Conservation (phyloP, 2,888 invertebrate genomes). For the Oligia latruncula region DNA sequence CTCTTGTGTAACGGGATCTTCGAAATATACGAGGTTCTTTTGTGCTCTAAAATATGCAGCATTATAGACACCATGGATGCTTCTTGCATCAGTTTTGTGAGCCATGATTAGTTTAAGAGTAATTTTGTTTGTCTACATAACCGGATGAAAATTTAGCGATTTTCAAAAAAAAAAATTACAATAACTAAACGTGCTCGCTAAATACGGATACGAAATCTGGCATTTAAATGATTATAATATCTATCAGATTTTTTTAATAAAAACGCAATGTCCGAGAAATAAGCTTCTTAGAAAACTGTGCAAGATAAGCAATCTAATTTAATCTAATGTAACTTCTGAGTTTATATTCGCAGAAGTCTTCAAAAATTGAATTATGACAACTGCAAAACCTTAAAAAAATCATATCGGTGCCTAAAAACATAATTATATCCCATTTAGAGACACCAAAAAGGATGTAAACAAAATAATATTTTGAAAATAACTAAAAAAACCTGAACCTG, state of each 20-base stretch:
- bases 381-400: neutral
- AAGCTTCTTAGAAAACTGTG: neutral
- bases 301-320: neutral
- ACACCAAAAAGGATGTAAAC: neutral
- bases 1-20: neutral
- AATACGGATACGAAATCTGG: too few species aligned
- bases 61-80: too few species aligned
- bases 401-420: neutral
- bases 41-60: too few species aligned
- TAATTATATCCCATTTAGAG: neutral
- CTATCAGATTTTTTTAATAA: neutral
- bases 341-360: neutral
- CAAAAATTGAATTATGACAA: neutral
- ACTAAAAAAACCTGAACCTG: constrained; percentile 16
- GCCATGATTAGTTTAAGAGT: too few species aligned
- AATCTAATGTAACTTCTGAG: neutral
- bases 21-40: too few species aligned
- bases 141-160: too few species aligned
- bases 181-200: too few species aligned
- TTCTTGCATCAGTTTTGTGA: too few species aligned
- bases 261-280: neutral
- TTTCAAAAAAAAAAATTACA: too few species aligned
- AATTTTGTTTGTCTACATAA: too few species aligned
- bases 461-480: constrained; percentile 13
- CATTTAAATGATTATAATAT: too few species aligned